Percentiles rank a stretch among this genome's conserved stretches.
phyloP scores from a whole-genome alignment of 2,797 vertebrate genomes.

The Alexandromys oeconomus region DNA sequence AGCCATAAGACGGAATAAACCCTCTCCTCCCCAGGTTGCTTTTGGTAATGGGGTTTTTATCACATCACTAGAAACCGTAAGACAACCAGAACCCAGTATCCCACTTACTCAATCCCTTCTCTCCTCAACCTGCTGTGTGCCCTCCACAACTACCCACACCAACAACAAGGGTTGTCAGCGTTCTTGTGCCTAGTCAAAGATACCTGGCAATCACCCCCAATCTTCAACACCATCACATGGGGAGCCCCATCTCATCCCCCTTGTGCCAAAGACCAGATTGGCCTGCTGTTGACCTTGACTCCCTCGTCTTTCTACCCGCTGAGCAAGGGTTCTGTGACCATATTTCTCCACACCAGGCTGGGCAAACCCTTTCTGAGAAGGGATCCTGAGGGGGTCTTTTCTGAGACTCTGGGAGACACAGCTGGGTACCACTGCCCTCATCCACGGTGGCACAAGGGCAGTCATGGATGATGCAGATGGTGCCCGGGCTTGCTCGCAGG shows the following conservation, averaged over 20 bases:
- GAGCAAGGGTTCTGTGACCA: background rate
- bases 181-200: background rate
- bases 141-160: background rate
- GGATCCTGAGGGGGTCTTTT: too few relatives aligned
- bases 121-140: background rate
- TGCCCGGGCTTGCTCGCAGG: background rate
- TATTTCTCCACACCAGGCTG: fast-evolving
- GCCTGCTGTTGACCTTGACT: background rate
- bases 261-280: background rate
- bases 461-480: fast-evolving
- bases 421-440: background rate
- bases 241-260: background rate
- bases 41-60: background rate
- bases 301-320: background rate
- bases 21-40: background rate
- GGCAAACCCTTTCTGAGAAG: background rate
- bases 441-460: background rate
- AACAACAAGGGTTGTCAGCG: too few relatives aligned
- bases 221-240: background rate
- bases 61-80: background rate
- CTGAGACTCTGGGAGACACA: background rate
- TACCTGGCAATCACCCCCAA: background rate
- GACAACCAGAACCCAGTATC: background rate
- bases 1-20: background rate
- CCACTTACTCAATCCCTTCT: background rate